Percentiles rank a stretch among this genome's conserved stretches.
Evolutionary conservation across 2,113 vertebrate genomes (phyloP).

Genomic region (Bombycilla garrulus): DNA sequence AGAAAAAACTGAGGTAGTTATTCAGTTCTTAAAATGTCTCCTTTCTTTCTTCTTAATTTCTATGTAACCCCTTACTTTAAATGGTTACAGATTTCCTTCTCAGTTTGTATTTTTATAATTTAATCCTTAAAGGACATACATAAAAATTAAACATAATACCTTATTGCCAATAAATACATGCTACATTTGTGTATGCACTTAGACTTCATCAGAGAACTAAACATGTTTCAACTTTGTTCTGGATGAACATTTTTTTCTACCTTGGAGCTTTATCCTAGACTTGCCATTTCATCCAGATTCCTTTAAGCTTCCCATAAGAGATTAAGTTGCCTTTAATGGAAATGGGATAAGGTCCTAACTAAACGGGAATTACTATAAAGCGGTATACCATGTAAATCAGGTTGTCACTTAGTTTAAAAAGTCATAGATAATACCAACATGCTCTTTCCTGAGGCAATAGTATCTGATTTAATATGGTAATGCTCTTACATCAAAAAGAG

Average conservation of each 20-base stretch:
- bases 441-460: background rate
- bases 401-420: conserved; percentile 41
- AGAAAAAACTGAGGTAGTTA: accelerated
- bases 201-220: background rate
- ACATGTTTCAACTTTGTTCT: background rate
- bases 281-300: background rate
- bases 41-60: background rate
- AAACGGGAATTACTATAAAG: conserved; percentile 10
- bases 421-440: background rate
- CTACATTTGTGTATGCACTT: background rate
- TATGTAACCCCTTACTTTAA: background rate
- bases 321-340: conserved; percentile 20
- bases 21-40: background rate
- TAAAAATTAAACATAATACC: background rate
- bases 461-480: conserved; percentile 40
- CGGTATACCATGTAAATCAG: conserved; percentile 29
- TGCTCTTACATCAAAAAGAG: background rate
- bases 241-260: background rate
- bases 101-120: background rate
- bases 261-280: background rate
- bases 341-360: background rate
- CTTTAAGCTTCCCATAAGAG: background rate
- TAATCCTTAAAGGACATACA: background rate
- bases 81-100: background rate
- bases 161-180: background rate